Percentiles rank a stretch among this genome's conserved stretches.
These are phyloP conservation scores for Leptestheria dahalacensis DNA, from an alignment of 1,140 invertebrate genomes.

Conservation along the genomic window DNA sequence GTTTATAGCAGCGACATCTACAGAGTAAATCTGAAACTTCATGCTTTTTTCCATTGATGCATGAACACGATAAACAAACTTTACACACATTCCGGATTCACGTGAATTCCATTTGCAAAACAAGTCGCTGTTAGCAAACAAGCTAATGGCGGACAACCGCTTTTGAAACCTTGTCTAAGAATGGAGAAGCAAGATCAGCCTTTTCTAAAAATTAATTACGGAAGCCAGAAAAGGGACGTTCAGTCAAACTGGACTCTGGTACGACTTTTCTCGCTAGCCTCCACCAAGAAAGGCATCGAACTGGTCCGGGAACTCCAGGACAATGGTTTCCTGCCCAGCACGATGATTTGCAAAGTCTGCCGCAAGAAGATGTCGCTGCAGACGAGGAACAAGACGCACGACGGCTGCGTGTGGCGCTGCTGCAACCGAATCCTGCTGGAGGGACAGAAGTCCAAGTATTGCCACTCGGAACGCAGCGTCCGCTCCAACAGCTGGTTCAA, in stretches of 20 bases:
- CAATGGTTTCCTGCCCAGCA: background rate
- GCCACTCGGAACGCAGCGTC: background rate
- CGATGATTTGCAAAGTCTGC: background rate
- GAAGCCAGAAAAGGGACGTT: background rate
- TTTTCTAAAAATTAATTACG: background rate
- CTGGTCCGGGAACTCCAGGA: background rate
- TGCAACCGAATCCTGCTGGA: background rate
- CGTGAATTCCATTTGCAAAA: no score
- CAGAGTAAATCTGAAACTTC: no score
- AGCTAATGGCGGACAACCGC: background rate
- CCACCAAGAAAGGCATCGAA: background rate
- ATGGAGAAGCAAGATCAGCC: background rate
- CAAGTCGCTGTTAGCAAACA: no score
- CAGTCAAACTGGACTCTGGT: background rate
- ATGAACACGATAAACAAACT: no score
- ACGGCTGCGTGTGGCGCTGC: background rate
- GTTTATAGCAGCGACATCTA: no score
- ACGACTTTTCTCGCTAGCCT: background rate
- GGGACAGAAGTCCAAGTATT: background rate
- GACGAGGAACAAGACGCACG: background rate
- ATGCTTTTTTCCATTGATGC: no score
- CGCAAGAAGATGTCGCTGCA: background rate
- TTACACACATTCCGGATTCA: no score
- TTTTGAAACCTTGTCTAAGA: background rate
- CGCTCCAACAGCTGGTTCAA: background rate